Conservation (phyloP, 2,888 invertebrate species). For the Drosophila fulvimacula region DNA sequence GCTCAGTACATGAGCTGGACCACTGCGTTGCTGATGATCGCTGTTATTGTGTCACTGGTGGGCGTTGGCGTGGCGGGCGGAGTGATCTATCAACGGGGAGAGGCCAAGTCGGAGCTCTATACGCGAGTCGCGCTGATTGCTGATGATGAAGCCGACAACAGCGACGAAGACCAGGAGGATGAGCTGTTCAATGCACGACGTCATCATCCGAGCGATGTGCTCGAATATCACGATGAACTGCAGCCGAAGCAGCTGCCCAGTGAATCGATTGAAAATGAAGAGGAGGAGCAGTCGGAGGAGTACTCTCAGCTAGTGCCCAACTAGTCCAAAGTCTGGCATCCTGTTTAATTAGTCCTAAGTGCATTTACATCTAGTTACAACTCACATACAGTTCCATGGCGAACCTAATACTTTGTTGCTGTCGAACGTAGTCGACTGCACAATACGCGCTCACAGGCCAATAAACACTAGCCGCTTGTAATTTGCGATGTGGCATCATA, state of each 20-base stretch:
- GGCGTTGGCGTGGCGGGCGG: conserved; percentile 43
- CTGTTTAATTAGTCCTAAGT: conserved; percentile 6
- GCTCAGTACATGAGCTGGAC: conserved; percentile 57
- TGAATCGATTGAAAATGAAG: conserved; percentile 3
- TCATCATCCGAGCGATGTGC: conserved; percentile 11
- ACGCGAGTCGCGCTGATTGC: conserved; percentile 75
- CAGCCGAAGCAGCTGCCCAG: conserved; percentile 7
- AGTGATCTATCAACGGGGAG: conserved; percentile 45
- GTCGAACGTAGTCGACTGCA: no score
- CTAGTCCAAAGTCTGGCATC: background rate
- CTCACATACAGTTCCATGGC: background rate
- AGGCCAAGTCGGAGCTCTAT: conserved; percentile 59
- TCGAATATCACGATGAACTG: conserved; percentile 60
- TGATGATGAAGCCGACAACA: conserved; percentile 46
- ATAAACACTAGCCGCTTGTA: background rate
- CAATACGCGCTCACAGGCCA: background rate
- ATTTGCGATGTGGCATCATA: background rate
- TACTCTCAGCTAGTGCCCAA: conserved; percentile 14
- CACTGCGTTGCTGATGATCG: conserved; percentile 65
- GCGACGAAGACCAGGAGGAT: conserved; percentile 57
- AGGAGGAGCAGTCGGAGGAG: conserved; percentile 10
- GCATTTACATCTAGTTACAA: conserved; percentile 11
- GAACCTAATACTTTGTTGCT: background rate
- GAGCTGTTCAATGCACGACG: conserved; percentile 50
- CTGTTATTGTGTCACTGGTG: conserved; percentile 44